Evolutionary conservation across 2,113 vertebrate species (phyloP), one percentile per base, ranked within the genome.

Genomic region (Salvelinus fontinalis): DNA sequence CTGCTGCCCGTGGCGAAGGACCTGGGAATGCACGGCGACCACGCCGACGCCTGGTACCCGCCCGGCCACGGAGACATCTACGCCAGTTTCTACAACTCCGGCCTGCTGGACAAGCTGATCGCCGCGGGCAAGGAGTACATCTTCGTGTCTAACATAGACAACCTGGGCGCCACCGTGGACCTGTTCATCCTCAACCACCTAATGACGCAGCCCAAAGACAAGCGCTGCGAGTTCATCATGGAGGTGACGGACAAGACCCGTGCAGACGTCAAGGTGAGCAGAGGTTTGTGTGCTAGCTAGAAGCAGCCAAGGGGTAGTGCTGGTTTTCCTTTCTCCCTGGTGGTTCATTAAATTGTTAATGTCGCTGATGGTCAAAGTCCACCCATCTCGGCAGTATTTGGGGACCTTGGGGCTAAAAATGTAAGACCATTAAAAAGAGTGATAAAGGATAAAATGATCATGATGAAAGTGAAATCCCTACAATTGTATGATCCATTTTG

Each of bases 71-170:
- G 97, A 1, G 97, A 99, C 79, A 95, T 97, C 88, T 99, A 99
- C 0, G 94, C 95, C 85, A 99, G 97, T 85, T 98, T 99, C 90
- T 90, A 93, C 60, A 97, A 97, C 90, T 97, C 96, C 0, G 97
- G 97, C 27, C 93, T 99, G 86, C 93, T 99, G 73, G 95, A 97
- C 85, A 93, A 89, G 70, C 94, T 99, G 8, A 89, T 99, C 0
- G 89, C 83, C 9, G 94, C 98, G 78, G 96, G 96, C 67, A 98
- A 98, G 83, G 97, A 99, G 78, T 99, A 98, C 86, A 95, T 99
- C 91, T 99, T 99, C 80, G 96, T 99, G 79, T 99, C 97, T 84
- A 99, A 99, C 89, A 99, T 99, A 78, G 97, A 99, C 90, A 99
- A 99, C 85, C 92, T 99, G 90, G 97, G 97, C 13, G 97, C 97